These are phyloP conservation scores for Phengaris arion DNA, from an alignment of 2,888 invertebrate species.

Conservation along the genomic window DNA sequence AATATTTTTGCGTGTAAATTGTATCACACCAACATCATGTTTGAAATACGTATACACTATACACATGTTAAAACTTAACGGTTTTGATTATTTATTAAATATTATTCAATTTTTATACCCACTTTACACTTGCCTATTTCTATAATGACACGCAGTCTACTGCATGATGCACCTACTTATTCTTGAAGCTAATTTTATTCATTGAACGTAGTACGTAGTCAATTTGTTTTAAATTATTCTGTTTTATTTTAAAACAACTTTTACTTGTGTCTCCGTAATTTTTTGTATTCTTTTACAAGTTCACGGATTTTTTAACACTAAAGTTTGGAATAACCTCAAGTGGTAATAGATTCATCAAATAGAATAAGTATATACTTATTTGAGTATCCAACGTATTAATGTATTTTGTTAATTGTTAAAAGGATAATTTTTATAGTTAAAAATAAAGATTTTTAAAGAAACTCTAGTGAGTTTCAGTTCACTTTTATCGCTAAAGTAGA, in stretches of 20 bases:
- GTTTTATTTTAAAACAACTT: slow-evolving; percentile 6
- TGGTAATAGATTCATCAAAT: not conserved
- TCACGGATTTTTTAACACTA: not conserved
- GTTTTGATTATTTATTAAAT: too few relatives aligned
- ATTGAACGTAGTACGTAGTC: not conserved
- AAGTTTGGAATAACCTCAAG: not conserved
- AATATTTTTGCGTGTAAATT: too few relatives aligned
- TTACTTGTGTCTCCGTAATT: not conserved
- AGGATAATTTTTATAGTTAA: not conserved
- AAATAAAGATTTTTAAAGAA: too few relatives aligned
- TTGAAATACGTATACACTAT: too few relatives aligned
- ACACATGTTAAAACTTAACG: too few relatives aligned
- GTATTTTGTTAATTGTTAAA: not conserved
- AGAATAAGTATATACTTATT: not conserved
- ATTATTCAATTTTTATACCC: too few relatives aligned
- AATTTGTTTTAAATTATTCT: not conserved
- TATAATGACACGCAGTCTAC: not conserved
- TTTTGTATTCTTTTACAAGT: not conserved
- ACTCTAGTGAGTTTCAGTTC: not conserved
- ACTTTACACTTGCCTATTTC: not conserved
- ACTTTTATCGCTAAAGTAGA: not conserved
- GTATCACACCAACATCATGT: too few relatives aligned
- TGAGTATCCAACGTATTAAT: not conserved
- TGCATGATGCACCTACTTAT: not conserved
- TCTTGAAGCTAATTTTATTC: not conserved